phyloP scores from a whole-genome alignment of 2,888 invertebrate genomes.

The Dendrolimus houi region DNA sequence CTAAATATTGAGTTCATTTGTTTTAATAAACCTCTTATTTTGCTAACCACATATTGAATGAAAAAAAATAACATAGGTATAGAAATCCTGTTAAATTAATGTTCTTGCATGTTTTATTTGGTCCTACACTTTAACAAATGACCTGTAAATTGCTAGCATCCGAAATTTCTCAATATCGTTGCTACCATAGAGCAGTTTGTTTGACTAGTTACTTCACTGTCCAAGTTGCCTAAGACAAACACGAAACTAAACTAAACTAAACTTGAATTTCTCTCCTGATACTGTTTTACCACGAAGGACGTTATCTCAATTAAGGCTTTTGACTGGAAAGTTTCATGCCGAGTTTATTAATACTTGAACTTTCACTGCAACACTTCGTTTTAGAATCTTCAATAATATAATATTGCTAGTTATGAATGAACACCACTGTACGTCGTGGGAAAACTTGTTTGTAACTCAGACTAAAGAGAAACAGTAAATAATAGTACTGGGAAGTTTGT shows the following conservation, averaged over 20 bases:
- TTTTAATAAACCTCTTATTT: too few relatives aligned
- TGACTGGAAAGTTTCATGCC: conserved; percentile 37
- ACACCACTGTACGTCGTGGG: too few relatives aligned
- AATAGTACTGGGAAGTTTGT: too few relatives aligned
- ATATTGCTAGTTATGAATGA: neutral
- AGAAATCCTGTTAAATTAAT: too few relatives aligned
- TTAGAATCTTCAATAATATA: neutral
- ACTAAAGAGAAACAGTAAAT: too few relatives aligned
- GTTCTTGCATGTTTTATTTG: too few relatives aligned
- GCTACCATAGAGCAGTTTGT: conserved; percentile 30
- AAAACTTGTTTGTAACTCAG: too few relatives aligned
- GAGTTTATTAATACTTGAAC: conserved; percentile 47
- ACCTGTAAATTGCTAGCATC: too few relatives aligned
- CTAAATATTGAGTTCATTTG: too few relatives aligned
- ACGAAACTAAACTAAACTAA: conserved; percentile 57
- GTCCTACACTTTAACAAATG: too few relatives aligned
- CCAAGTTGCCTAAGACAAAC: conserved; percentile 65
- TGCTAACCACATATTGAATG: too few relatives aligned
- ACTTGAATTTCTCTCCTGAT: conserved; percentile 38
- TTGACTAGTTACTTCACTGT: conserved; percentile 59
- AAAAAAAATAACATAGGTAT: too few relatives aligned
- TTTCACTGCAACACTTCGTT: conserved; percentile 17
- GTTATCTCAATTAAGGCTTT: conserved; percentile 60
- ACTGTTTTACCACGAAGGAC: conserved; percentile 33
- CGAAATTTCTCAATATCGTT: neutral